Conservation (phyloP, 2,113 vertebrate species). For the Spea multiplicata region DNA sequence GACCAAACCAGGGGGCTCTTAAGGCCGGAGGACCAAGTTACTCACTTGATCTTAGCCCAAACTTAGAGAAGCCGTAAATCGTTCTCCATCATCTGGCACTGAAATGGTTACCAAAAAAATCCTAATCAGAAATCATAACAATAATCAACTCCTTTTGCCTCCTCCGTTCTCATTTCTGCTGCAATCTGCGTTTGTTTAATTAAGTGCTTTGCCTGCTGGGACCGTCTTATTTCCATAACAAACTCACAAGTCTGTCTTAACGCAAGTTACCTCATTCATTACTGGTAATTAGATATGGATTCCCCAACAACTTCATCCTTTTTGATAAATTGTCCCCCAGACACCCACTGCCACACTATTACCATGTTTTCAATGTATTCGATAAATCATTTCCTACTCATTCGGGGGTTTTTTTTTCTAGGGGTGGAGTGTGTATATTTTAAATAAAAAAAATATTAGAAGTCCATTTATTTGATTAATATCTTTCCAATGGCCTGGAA, state of each 20-base stretch:
- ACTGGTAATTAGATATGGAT: slow-evolving; percentile 79
- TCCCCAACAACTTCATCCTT: slow-evolving; percentile 62
- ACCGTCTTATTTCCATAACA: slow-evolving; percentile 70
- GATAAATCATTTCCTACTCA: slow-evolving; percentile 62
- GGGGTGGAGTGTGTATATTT: slow-evolving; percentile 52
- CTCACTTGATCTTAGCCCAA: too few species aligned
- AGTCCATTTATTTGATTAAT: slow-evolving; percentile 47
- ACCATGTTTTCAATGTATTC: slow-evolving; percentile 72
- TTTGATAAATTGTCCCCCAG: slow-evolving; percentile 73
- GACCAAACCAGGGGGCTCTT: too few species aligned
- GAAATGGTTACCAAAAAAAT: not conserved
- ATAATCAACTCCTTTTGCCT: slow-evolving; percentile 16
- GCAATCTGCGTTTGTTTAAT: slow-evolving; percentile 65
- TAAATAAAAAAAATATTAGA: slow-evolving; percentile 65
- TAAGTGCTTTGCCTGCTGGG: slow-evolving; percentile 70
- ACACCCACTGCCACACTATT: slow-evolving; percentile 67
- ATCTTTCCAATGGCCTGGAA: not conserved
- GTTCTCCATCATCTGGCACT: not conserved
- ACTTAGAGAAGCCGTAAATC: too few species aligned
- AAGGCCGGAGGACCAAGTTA: too few species aligned
- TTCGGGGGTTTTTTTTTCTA: slow-evolving; percentile 43
- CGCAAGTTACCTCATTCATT: slow-evolving; percentile 63
- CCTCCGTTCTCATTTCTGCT: not conserved
- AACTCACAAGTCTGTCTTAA: slow-evolving; percentile 63
- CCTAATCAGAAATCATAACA: slow-evolving; percentile 36